Evolutionary conservation across 2,797 vertebrate species (phyloP).

Genomic region (Phataginus tricuspis): DNA sequence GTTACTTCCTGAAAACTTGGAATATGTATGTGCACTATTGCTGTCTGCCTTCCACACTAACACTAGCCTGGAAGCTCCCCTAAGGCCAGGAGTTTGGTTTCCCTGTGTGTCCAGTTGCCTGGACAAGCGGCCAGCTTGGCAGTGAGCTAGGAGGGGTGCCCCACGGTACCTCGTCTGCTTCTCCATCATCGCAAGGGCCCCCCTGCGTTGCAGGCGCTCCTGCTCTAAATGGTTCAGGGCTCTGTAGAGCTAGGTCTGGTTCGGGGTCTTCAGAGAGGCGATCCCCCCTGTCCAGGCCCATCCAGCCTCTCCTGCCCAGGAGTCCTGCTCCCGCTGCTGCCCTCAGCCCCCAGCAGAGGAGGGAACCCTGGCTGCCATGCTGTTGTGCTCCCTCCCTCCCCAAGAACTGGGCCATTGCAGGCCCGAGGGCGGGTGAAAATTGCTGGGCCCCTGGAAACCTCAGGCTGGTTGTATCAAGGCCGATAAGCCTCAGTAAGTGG

Average conservation of each 20-base stretch:
- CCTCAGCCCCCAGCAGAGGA: background rate
- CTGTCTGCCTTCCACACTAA: fast-evolving
- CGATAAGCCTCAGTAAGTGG: slow-evolving; percentile 64
- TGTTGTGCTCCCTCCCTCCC: too few species aligned
- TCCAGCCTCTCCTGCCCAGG: background rate
- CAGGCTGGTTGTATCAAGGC: slow-evolving; percentile 30
- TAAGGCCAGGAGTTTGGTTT: background rate
- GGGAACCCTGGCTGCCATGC: background rate
- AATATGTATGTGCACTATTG: too few species aligned
- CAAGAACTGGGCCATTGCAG: background rate
- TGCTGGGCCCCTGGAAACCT: slow-evolving; percentile 39
- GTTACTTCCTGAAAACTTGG: too few species aligned
- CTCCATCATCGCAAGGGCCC: background rate
- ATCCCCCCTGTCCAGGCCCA: background rate
- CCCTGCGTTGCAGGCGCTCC: background rate
- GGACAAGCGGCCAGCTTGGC: fast-evolving
- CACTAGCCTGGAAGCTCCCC: too few species aligned
- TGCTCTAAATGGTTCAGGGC: background rate
- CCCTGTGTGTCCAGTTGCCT: background rate
- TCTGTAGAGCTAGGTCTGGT: background rate
- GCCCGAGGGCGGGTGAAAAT: background rate
- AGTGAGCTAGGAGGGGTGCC: background rate
- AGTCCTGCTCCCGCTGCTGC: background rate
- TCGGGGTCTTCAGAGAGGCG: background rate
- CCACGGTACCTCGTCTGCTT: background rate